Conservation (phyloP, 2,888 invertebrate species). For the Xanthia togata region DNA sequence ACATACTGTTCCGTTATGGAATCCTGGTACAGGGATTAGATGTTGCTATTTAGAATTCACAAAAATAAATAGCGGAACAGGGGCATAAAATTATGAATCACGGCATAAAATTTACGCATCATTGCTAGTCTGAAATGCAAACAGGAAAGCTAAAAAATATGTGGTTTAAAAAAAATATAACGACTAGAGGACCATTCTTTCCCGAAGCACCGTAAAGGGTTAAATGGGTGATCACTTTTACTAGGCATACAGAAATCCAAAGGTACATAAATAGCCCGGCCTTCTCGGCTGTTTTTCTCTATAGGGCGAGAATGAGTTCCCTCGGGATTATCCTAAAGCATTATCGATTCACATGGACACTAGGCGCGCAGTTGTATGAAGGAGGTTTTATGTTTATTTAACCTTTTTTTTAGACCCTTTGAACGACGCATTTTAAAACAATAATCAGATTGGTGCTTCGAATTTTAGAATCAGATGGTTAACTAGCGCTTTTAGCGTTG, state of each 20-base stretch:
- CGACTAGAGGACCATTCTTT: background rate
- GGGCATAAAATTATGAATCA: background rate
- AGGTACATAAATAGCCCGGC: slow-evolving; percentile 54
- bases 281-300: slow-evolving; percentile 34
- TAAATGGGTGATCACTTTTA: slow-evolving; percentile 73
- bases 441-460: background rate
- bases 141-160: background rate
- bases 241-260: slow-evolving; percentile 72
- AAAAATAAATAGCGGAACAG: slow-evolving; percentile 1
- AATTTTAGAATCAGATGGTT: background rate
- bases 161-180: background rate
- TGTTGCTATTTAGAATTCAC: slow-evolving; percentile 53
- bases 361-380: slow-evolving; percentile 74
- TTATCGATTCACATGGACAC: slow-evolving; percentile 80
- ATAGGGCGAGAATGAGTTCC: slow-evolving; percentile 62
- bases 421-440: slow-evolving; percentile 10
- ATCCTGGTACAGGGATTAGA: slow-evolving; percentile 79
- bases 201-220: slow-evolving; percentile 68
- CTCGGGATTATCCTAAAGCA: slow-evolving; percentile 71
- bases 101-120: no score
- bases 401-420: background rate
- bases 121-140: background rate
- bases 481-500: background rate
- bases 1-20: slow-evolving; percentile 74
- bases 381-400: slow-evolving; percentile 63